Base-by-base conservation (phyloP, 2,888 invertebrate genomes). In the Limnephilus marmoratus region DNA sequence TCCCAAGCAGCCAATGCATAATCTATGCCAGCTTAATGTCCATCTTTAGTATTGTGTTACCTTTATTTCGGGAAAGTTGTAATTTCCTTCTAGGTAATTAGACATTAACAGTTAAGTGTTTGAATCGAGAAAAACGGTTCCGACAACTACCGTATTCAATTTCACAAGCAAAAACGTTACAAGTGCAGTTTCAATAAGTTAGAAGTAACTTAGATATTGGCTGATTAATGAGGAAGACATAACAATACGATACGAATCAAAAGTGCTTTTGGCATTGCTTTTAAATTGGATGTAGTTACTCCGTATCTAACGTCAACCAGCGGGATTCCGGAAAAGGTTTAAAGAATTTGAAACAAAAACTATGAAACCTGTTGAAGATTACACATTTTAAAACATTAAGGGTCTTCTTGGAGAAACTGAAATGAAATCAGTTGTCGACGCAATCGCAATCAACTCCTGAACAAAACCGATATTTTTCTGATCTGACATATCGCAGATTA, bases 1-100 rank as follows among this genome's bases (percentile, higher is more conserved):
- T 85, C 86, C 49, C 86, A 86, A 86, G 86, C 86, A 45, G 83
- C 37, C 86, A 86, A 29, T 68, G 68, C 24, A 68, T 68, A 68
- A 85, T 37, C 31, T 41, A n/a, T 85, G 45, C 85, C 85, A 41
- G 45, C 41, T 41, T 85, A 37, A 85, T 41, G 85, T 86, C 86
- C 45, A 45, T 41, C 83, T 45, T n/a, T 86, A n/a, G 45, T 45
- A 86, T 86, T 86, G 86, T 86, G 12, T 86, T 29, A 9, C 29
- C n/a, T 29, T 45, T 45, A 45, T 45, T 45, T 86, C 9, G 86
- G 45, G 45, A 86, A 86, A 83, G 68, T n/a, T 68, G 68, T 24
- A 68, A 68, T n/a, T 68, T 68, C 24, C 68, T 24, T 68, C 68
- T 68, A 5, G 68, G 68, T 68, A 24, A 68, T 68, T 68, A 68